A percentile compares a stretch with the other conserved stretches of the same genome.
phyloP scores from a whole-genome alignment of 1,140 invertebrate species.

The Mya arenaria region DNA sequence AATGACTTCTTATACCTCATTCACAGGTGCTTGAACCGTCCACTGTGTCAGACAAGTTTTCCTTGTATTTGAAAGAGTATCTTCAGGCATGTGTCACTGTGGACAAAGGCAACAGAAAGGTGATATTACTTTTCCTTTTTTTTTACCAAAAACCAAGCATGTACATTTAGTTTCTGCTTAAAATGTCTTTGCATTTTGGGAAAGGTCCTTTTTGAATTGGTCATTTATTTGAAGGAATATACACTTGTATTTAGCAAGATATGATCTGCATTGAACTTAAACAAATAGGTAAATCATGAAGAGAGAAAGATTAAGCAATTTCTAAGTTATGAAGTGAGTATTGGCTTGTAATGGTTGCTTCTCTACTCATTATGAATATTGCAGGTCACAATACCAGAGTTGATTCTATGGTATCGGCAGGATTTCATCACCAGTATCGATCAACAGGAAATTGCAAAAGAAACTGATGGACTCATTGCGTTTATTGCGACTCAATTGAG shows the following conservation, averaged over 20 bases:
- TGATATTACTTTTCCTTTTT: no score
- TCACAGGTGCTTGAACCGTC: slow-evolving; percentile 70
- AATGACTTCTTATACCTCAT: no score
- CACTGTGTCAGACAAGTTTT: slow-evolving; percentile 64
- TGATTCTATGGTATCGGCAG: slow-evolving; percentile 68
- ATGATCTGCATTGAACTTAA: no score
- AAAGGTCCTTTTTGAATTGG: no score
- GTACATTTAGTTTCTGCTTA: no score
- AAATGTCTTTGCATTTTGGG: no score
- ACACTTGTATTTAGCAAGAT: no score
- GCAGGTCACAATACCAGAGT: slow-evolving; percentile 71
- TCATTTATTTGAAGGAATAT: no score
- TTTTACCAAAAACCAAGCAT: no score
- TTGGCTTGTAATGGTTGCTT: not conserved
- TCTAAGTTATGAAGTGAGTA: not conserved
- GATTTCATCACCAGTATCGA: slow-evolving; percentile 64
- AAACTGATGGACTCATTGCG: slow-evolving; percentile 66
- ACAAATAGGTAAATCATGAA: no score
- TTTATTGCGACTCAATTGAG: slow-evolving; percentile 65
- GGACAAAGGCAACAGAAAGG: slow-evolving; percentile 62
- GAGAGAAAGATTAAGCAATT: not conserved
- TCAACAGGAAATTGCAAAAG: slow-evolving; percentile 35
- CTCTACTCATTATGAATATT: no score
- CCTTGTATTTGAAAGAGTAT: slow-evolving; percentile 70
- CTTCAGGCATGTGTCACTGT: slow-evolving; percentile 65